Base-by-base conservation (phyloP, 2,797 vertebrate genomes). In the Percopsis omiscomaycus region DNA sequence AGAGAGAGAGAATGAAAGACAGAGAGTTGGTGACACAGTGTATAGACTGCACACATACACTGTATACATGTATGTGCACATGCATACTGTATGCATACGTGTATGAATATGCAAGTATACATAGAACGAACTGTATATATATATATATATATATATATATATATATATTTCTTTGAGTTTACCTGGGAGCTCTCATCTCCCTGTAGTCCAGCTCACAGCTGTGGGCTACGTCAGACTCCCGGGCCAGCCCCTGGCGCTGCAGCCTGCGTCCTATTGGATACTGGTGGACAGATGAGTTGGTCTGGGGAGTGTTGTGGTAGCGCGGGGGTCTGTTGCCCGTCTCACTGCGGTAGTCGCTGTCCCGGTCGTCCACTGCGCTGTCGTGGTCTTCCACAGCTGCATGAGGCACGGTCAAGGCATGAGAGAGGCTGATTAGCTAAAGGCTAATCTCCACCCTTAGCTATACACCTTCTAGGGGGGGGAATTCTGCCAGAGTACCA, bases 301-400 rank as follows among this genome's bases (percentile, higher is more conserved):
- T 95, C 83, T 98, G 96, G 0, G 87, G 82, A 0, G 94, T 94
- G 12, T 91, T 96, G 85, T 96, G 92, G 82, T 91, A 97, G 0
- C 89, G 93, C 6, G 94, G 94, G 2, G 96, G 97, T 42, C 95
- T 84, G 82, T 91, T 92, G 82, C 94, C 93, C 3, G 92, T 94
- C 85, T 99, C 98, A 1, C 96, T 96, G 74, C 94, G 95, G 75
- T 95, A 98, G 86, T 98, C 96, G 0, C 96, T 98, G 71, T 98
- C 95, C 57, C 93, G 83, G 66, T 96, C 95, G 27, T 96, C 95
- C 71, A 95, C 86, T 0, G 94, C 92, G n/a, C 95, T 96, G 74
- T 96, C 96, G 0, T 92, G 94, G 67, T 98, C 97, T 81, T 99
- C 96, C 4, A 93, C 91, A 47, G 93, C 98, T 99, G 83, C 3